Base-by-base conservation (phyloP, 2,113 vertebrate genomes). In the Actenoides lindsayi region DNA sequence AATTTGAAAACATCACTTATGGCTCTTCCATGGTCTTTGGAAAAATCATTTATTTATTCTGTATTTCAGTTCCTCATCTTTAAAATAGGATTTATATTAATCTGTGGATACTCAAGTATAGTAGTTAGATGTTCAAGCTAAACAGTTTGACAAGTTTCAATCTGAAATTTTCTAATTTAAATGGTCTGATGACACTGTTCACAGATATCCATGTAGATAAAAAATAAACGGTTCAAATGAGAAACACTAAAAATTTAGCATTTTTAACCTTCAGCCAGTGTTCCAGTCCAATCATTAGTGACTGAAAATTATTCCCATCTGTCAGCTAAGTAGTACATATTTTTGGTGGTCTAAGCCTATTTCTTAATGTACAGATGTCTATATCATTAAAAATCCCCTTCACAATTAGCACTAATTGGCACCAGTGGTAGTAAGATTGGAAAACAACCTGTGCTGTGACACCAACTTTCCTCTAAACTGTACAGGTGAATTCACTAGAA, bases 261-360 rank as follows among this genome's bases (percentile, higher is more conserved):
- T 95, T 90, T 87, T 90, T 87, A 35, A 41, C 79, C 41, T 69
- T 91, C 65, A 77, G 42, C 67, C 70, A 53, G 63, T 14, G 83
- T 65, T 95, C 17, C 12, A 41, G 63, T 75, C 11, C 63, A 95
- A 13, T 89, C 70, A 94, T 69, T 85, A 90, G 39, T 75, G 41
- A 84, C 54, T 44, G 65, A 93, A 98, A 97, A 97, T 97, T 92
- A 44, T 54, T 97, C 94, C 92, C 89, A 95, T 78, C 67, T 91
- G 68, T 83, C 82, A 65, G 13, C 39, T 63, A 6, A 51, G 39
- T 28, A n/a, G 12, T 44, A 46, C 37, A 81, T 57, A 59, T 64
- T 70, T 93, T 94, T 96, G 46, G 56, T 97, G 87, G 84, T 96
- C 73, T 97, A 77, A 62, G 11, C 6, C 13, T 80, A 70, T 83